Conservation (phyloP, 2,113 vertebrate species). For the Cyprinodon brontotheroides region DNA sequence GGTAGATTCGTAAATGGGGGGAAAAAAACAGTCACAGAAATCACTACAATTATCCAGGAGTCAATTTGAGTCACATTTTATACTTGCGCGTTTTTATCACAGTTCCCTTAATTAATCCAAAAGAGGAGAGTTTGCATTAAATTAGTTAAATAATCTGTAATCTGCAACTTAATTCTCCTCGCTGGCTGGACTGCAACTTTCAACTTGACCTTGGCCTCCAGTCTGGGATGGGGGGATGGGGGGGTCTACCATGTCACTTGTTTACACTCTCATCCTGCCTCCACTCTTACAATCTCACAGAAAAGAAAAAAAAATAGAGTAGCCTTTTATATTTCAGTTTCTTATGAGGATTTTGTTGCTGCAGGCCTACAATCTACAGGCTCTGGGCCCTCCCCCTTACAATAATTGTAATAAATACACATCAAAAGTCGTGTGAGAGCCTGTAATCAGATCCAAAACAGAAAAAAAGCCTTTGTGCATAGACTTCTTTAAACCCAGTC, state of each 20-base stretch:
- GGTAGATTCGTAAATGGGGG: background rate
- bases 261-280: constrained; percentile 2
- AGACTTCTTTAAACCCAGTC: background rate
- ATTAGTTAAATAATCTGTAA: background rate
- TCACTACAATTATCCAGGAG: background rate
- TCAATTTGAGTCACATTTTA: background rate
- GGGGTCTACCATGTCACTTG: constrained; percentile 25
- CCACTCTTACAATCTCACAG: background rate
- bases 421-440: background rate
- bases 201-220: constrained; percentile 99
- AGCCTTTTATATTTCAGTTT: background rate
- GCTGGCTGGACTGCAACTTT: constrained; percentile 87
- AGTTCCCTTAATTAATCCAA: background rate
- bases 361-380: background rate
- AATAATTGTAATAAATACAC: background rate
- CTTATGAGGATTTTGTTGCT: background rate
- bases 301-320: background rate
- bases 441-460: background rate
- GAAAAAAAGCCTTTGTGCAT: background rate
- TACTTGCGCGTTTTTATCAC: background rate
- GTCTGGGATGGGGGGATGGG: constrained; percentile 41
- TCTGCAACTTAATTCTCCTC: background rate
- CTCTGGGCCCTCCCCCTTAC: no score
- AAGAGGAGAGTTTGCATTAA: background rate
- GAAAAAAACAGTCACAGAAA: background rate